phyloP scores from a whole-genome alignment of 2,113 vertebrate species.

The Nansenia antarctica region DNA sequence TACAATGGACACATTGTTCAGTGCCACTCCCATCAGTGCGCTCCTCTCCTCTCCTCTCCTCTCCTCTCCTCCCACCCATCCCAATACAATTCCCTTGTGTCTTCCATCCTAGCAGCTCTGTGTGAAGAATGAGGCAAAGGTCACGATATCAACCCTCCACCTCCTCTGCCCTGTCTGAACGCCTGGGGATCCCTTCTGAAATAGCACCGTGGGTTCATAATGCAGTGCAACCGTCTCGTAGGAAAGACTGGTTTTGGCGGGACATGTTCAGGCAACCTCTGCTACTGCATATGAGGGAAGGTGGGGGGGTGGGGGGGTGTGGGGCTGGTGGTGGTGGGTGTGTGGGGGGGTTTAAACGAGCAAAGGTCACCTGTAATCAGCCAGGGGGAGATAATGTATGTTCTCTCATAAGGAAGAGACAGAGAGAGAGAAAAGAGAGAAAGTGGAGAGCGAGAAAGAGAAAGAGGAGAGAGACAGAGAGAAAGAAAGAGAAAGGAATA shows the following conservation, averaged over 20 bases:
- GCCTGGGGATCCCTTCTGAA: not conserved
- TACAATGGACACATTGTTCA: slow-evolving; percentile 33
- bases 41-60: slow-evolving; percentile 4
- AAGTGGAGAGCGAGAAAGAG: too few relatives aligned
- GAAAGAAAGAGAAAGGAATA: too few relatives aligned
- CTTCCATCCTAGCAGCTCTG: not conserved
- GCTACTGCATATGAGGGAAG: not conserved
- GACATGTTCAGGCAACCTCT: not conserved
- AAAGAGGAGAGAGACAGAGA: too few relatives aligned
- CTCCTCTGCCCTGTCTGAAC: not conserved
- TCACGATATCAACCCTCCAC: not conserved
- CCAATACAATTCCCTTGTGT: not conserved
- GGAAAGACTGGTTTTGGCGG: not conserved
- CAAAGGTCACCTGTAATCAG: not conserved
- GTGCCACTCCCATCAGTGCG: not conserved
- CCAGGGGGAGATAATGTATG: not conserved
- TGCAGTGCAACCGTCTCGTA: too few relatives aligned
- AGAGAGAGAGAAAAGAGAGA: not conserved
- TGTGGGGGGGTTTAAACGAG: too few relatives aligned
- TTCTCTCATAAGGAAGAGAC: slow-evolving; percentile 7
- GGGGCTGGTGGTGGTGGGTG: too few relatives aligned
- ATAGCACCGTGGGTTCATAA: too few relatives aligned
- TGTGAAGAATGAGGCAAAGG: not conserved
- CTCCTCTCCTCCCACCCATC: not conserved
- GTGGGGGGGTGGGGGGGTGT: too few relatives aligned